Conservation (phyloP, 2,113 vertebrate species). For the Gobio gobio region DNA sequence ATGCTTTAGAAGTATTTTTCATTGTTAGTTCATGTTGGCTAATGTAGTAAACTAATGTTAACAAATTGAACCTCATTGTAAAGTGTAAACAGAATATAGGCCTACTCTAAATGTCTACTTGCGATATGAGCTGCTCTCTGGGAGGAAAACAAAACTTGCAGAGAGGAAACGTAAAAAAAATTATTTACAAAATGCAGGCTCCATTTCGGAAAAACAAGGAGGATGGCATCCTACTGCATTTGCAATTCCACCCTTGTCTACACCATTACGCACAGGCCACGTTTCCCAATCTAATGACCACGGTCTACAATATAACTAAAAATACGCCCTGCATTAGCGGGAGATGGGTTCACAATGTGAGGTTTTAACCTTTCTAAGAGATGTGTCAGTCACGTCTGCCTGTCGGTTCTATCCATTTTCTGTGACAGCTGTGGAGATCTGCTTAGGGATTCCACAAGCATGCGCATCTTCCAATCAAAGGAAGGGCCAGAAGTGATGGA, state of each 20-base stretch:
- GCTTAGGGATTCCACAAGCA: slow-evolving; percentile 24
- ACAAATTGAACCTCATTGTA: no score
- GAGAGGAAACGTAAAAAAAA: not conserved
- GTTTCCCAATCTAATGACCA: slow-evolving; percentile 35
- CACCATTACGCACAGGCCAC: slow-evolving; percentile 10
- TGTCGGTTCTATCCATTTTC: not conserved
- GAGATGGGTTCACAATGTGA: slow-evolving; percentile 12
- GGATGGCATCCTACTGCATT: not conserved
- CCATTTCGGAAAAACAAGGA: slow-evolving; percentile 9
- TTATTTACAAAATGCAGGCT: slow-evolving; percentile 10
- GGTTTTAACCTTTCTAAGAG: slow-evolving; percentile 28
- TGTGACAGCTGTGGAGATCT: slow-evolving; percentile 21
- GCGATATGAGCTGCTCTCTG: not conserved
- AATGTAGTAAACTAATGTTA: no score
- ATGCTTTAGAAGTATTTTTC: no score
- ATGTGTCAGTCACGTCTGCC: slow-evolving; percentile 13
- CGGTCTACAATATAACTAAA: slow-evolving; percentile 8
- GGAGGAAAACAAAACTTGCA: not conserved
- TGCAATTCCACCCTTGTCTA: not conserved
- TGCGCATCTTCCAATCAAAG: slow-evolving; percentile 36
- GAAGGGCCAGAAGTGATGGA: slow-evolving; percentile 24
- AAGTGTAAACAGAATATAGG: no score
- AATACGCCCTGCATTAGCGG: slow-evolving; percentile 17
- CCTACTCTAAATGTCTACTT: no score
- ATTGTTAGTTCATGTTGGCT: no score